A percentile compares a stretch with the other conserved stretches of the same genome.
Evolutionary conservation across 2,797 vertebrate genomes (phyloP).

Genomic region (Mormyrus hasselquistii): DNA sequence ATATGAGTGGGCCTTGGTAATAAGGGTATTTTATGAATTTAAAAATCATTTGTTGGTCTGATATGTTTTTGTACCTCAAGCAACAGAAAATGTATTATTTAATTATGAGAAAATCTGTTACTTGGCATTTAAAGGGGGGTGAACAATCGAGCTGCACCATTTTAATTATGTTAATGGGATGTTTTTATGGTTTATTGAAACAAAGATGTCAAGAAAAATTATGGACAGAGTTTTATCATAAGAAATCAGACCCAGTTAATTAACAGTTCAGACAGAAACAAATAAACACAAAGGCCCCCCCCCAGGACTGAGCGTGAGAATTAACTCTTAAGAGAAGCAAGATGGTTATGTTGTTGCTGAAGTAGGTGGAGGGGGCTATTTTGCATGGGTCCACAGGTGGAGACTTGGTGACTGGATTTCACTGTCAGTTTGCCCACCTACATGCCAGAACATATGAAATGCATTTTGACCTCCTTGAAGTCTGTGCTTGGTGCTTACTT

Average conservation of each 20-base stretch:
- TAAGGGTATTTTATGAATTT: not conserved
- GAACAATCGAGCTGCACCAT: not conserved
- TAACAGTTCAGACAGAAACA: not conserved
- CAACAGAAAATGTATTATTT: not conserved
- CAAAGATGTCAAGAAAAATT: not conserved
- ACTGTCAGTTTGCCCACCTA: not conserved
- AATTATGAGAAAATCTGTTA: not conserved
- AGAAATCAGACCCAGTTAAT: slow-evolving; percentile 2
- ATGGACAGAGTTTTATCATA: not conserved
- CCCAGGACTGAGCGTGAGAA: not conserved
- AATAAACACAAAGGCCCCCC: not conserved
- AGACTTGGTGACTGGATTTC: not conserved
- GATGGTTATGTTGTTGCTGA: not conserved
- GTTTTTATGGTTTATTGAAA: not conserved
- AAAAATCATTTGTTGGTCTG: not conserved
- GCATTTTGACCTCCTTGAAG: not conserved
- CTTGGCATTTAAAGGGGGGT: not conserved
- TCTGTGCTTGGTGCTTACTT: not conserved
- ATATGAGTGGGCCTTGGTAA: not conserved
- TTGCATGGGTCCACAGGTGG: not conserved
- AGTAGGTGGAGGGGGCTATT: not conserved
- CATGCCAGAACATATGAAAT: not conserved
- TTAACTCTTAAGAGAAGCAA: not conserved
- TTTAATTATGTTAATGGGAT: not conserved
- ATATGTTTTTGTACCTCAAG: not conserved